A percentile compares a stretch with the other conserved stretches of the same genome.
These are phyloP conservation scores for Prolemur simus DNA, from an alignment of 2,113 vertebrate species.

Conservation along the genomic window DNA sequence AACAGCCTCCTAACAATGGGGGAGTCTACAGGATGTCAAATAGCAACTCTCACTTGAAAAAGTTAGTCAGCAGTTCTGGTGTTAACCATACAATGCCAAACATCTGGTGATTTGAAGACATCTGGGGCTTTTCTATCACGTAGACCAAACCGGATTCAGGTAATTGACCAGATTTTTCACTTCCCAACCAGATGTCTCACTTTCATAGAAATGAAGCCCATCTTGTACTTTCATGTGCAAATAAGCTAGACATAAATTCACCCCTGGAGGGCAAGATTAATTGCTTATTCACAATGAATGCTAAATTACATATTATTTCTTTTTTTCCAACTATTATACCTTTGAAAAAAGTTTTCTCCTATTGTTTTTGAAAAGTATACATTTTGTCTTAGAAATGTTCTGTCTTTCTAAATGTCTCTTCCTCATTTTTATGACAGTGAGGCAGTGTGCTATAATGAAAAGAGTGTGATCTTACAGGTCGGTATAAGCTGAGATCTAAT, in stretches of 20 bases:
- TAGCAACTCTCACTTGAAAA: neutral
- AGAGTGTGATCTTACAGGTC: neutral
- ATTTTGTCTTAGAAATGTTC: neutral
- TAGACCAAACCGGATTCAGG: conserved; percentile 75
- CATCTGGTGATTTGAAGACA: conserved; percentile 68
- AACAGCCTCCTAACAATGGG: conserved; percentile 11
- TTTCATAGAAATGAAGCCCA: conserved; percentile 59
- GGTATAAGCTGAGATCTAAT: neutral
- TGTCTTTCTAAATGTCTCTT: neutral
- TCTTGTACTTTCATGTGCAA: conserved; percentile 71
- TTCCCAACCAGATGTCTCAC: conserved; percentile 74
- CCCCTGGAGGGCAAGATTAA: conserved; percentile 62
- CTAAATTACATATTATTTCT: conserved; percentile 53
- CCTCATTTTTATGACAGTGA: neutral
- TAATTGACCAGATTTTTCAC: conserved; percentile 72
- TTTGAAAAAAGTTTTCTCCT: conserved; percentile 31
- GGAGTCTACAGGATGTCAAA: neutral
- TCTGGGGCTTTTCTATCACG: conserved; percentile 62
- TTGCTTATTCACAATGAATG: conserved; percentile 49
- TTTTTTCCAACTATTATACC: neutral
- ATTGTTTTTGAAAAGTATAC: conserved; percentile 22
- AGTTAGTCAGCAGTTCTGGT: neutral
- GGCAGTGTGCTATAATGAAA: neutral
- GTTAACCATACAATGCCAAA: conserved; percentile 30
- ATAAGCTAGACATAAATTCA: conserved; percentile 54